Evolutionary conservation across 2,797 vertebrate species (phyloP), one percentile per base, ranked within the genome.

Genomic region (Micropoecilia bifurca): DNA sequence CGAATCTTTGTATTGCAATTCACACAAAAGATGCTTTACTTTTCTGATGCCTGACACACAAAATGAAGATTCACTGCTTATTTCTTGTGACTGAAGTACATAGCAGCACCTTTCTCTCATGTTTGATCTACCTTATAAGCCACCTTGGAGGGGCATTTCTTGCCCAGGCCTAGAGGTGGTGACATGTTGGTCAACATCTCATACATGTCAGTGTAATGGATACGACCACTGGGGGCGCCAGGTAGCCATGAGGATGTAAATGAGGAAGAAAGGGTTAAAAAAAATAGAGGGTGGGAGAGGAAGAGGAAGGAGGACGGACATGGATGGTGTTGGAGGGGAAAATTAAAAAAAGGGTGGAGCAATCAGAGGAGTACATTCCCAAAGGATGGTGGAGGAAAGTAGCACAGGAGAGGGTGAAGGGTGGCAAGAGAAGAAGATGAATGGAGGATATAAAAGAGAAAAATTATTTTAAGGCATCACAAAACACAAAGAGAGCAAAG

Each of bases 201-300:
- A 97, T 99, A 99, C 99, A 99, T 99, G 97, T 99, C 98, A 97
- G 97, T 99, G 96, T 99, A 99, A 99, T 99, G 98, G 97, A 99
- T 99, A 95, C 99, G 99, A 96, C 99, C 98, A 97, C 99, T 99
- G 93, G 91, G 92, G 89, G 89, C 45, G 93, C 92, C 93, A 93
- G 93, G 93, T 90, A 94, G 94, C 92, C 86, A 93, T 92, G 92
- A 86, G 30, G 86, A 91, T 90, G 93, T 76, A 48, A 33, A 90
- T 85, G 90, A 86, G 80, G 82, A 86, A 76, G 78, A 81, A 86
- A 81, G 48, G 22, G n/a, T 61, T 16, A 68, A 55, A 61, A 59
- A 50, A 22, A 72, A 25, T 22, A 88, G 61, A 59, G 69, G 71
- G 53, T 71, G 20, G 88, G 61, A 47, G 80, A 92, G 91, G 87